These are phyloP conservation scores for Gisinianus flammeolus DNA, from an alignment of 2,888 invertebrate genomes.

Conservation along the genomic window DNA sequence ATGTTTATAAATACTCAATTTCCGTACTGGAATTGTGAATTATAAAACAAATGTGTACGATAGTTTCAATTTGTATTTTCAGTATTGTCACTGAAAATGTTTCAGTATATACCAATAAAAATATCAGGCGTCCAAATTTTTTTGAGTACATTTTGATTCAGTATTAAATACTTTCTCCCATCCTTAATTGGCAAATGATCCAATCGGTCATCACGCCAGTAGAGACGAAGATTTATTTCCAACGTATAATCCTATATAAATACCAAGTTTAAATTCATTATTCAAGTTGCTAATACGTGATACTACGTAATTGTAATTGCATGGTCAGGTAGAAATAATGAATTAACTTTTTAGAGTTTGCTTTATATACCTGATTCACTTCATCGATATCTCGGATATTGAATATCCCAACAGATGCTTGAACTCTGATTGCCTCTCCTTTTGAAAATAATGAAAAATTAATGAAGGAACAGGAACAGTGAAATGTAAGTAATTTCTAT, in stretches of 20 bases:
- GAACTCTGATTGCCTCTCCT: constrained; percentile 53
- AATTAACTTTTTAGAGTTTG: background rate
- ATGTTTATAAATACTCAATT: too few relatives aligned
- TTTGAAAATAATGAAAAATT: background rate
- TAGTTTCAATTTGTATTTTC: too few relatives aligned
- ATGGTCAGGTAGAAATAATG: background rate
- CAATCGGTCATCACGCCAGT: constrained; percentile 42
- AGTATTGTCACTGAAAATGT: too few relatives aligned
- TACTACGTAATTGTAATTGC: too few relatives aligned
- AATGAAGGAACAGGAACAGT: background rate
- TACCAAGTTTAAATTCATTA: background rate
- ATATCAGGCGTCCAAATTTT: constrained; percentile 43
- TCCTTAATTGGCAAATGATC: background rate
- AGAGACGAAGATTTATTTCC: constrained; percentile 44
- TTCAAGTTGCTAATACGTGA: background rate
- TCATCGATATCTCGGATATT: constrained; percentile 58
- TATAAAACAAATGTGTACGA: too few relatives aligned
- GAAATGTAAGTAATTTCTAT: background rate
- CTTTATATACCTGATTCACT: constrained; percentile 50
- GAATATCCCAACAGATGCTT: constrained; percentile 54
- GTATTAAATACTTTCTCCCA: constrained; percentile 12
- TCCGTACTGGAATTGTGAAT: too few relatives aligned
- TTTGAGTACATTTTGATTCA: constrained; percentile 18
- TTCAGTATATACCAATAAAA: constrained; percentile 29
- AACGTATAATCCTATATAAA: constrained; percentile 20